Conservation (phyloP, 2,888 invertebrate species). For the Choristoneura rosaceana region DNA sequence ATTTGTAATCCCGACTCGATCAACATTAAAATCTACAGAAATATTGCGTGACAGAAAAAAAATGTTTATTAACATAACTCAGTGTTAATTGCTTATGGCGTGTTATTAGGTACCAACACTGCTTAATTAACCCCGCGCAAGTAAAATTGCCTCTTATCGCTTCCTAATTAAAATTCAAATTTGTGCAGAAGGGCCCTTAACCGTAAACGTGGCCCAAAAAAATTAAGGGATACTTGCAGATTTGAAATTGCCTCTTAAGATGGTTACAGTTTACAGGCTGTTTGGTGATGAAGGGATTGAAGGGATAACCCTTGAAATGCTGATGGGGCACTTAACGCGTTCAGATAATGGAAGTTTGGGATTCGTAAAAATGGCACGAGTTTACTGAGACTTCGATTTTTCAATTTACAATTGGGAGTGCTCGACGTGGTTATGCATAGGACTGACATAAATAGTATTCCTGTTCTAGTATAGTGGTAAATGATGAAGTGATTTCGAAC, state of each 20-base stretch:
- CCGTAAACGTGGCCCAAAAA: slow-evolving; percentile 4
- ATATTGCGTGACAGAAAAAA: slow-evolving; percentile 34
- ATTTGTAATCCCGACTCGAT: slow-evolving; percentile 17
- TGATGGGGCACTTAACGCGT: slow-evolving; percentile 12
- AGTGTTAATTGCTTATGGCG: slow-evolving; percentile 27
- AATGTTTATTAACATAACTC: slow-evolving; percentile 34
- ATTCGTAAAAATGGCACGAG: background rate
- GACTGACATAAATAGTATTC: background rate
- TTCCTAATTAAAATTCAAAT: slow-evolving; percentile 14
- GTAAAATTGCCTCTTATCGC: slow-evolving; percentile 16
- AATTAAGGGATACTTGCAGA: background rate
- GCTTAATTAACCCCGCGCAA: slow-evolving; percentile 29
- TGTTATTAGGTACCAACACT: slow-evolving; percentile 29
- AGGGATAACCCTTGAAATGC: slow-evolving; percentile 6
- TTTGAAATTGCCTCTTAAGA: slow-evolving; percentile 1
- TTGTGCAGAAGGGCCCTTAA: slow-evolving; percentile 5
- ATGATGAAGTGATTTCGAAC: too few relatives aligned
- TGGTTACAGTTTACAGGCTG: slow-evolving; percentile 8
- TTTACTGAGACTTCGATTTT: background rate
- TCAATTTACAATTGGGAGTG: background rate
- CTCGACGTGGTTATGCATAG: too few relatives aligned
- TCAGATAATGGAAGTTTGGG: slow-evolving; percentile 1
- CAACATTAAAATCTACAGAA: slow-evolving; percentile 11
- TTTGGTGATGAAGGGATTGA: background rate
- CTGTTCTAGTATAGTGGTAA: too few relatives aligned